phyloP scores from a whole-genome alignment of 30 jellyfish, hydroid and myxozoan genomes.

The Turritopsis dohrnii region DNA sequence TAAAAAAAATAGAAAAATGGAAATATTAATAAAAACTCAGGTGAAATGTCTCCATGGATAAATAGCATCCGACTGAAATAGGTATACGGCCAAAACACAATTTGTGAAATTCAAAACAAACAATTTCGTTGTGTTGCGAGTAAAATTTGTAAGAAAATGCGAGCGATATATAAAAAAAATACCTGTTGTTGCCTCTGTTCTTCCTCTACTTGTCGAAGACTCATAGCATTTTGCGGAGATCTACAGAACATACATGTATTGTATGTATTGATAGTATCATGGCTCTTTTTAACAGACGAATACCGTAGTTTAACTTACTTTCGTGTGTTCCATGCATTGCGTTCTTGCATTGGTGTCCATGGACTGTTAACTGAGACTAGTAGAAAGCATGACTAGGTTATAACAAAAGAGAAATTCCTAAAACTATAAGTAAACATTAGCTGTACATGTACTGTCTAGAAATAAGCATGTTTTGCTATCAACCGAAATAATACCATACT shows the following conservation, averaged over 20 bases:
- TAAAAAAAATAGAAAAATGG: too few species aligned
- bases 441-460: too few species aligned
- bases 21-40: not conserved
- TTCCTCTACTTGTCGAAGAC: slow-evolving; percentile 26
- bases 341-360: slow-evolving; percentile 50
- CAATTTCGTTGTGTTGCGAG: too few species aligned
- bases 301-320: slow-evolving; percentile 25
- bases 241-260: not conserved
- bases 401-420: not conserved
- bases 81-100: too few species aligned
- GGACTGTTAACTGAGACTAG: slow-evolving; percentile 52
- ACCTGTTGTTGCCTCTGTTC: slow-evolving; percentile 32
- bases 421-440: too few species aligned
- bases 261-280: too few species aligned
- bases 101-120: too few species aligned
- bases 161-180: not conserved
- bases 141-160: too few species aligned
- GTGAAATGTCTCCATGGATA: too few species aligned
- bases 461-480: too few species aligned
- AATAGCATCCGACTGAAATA: too few species aligned
- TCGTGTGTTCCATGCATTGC: not conserved
- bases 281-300: too few species aligned
- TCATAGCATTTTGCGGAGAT: slow-evolving; percentile 32
- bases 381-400: not conserved
- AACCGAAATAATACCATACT: slow-evolving; percentile 58